These are phyloP conservation scores for Notodonta ziczac DNA, from an alignment of 2,888 invertebrate genomes.

Conservation along the genomic window DNA sequence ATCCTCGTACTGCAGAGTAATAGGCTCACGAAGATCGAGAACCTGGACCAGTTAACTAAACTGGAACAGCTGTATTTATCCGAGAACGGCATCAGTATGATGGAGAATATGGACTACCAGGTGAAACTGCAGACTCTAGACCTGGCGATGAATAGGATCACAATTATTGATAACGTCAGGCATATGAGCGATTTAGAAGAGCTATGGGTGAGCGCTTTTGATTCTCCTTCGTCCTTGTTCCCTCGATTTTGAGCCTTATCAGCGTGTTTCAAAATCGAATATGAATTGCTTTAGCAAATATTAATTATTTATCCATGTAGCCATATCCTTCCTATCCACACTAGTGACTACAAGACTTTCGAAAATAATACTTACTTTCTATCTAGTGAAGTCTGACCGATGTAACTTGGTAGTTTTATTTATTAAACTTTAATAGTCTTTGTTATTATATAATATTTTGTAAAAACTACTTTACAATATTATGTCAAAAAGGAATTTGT, in stretches of 20 bases:
- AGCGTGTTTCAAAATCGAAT: background rate
- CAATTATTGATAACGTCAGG: constrained; percentile 90
- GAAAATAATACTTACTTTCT: too few species aligned
- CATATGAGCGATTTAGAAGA: constrained; percentile 93
- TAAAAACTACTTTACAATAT: too few species aligned
- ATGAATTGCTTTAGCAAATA: background rate
- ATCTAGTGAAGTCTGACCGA: too few species aligned
- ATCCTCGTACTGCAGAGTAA: constrained; percentile 96
- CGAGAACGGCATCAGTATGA: constrained; percentile 93
- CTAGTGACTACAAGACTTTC: too few species aligned
- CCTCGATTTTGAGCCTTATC: background rate
- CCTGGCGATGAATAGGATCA: constrained; percentile 94
- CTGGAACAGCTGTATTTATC: constrained; percentile 96
- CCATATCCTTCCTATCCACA: too few species aligned
- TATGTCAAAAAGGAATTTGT: too few species aligned
- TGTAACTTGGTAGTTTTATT: too few species aligned
- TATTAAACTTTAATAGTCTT: too few species aligned
- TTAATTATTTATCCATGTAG: too few species aligned
- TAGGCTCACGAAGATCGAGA: constrained; percentile 94
- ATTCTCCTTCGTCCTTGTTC: too few species aligned
- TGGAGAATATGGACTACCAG: constrained; percentile 91
- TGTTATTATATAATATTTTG: too few species aligned
- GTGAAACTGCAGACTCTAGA: constrained; percentile 93
- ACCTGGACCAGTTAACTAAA: constrained; percentile 88
- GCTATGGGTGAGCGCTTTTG: constrained; percentile 91